Conservation (phyloP, 1,140 invertebrate genomes). For the Drosophila hydei region DNA sequence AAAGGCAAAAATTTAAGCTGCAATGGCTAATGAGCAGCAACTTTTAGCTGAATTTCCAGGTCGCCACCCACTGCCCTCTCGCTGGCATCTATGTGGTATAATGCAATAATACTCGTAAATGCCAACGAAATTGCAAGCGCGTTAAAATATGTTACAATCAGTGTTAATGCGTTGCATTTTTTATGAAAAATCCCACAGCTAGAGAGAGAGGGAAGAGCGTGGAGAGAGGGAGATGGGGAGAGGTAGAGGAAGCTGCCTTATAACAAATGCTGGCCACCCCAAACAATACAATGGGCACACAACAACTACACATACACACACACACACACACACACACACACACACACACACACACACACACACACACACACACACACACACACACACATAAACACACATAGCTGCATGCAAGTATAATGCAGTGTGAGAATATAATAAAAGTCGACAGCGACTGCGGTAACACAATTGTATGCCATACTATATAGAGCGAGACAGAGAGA, state of each 20-base stretch:
- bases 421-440: conserved; percentile 57
- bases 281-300: conserved; percentile 60
- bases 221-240: no score
- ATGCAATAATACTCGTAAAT: conserved; percentile 43
- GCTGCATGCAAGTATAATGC: conserved; percentile 21
- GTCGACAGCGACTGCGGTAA: conserved; percentile 42
- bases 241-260: neutral
- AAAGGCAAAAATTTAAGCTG: no score
- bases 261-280: conserved; percentile 30
- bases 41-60: neutral
- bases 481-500: conserved; percentile 24
- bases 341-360: conserved; percentile 6
- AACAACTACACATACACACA: conserved; percentile 42
- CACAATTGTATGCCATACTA: conserved; percentile 63
- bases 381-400: conserved; percentile 11
- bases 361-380: conserved; percentile 22
- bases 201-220: neutral
- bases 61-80: neutral
- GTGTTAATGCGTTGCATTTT: conserved; percentile 76
- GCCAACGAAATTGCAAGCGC: conserved; percentile 46
- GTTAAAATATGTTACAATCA: conserved; percentile 77
- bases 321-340: conserved; percentile 25
- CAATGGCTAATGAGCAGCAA: conserved; percentile 23
- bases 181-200: conserved; percentile 70
- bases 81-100: neutral